Base-by-base conservation (phyloP, 2,113 vertebrate genomes). In the Antidorcas marsupialis region DNA sequence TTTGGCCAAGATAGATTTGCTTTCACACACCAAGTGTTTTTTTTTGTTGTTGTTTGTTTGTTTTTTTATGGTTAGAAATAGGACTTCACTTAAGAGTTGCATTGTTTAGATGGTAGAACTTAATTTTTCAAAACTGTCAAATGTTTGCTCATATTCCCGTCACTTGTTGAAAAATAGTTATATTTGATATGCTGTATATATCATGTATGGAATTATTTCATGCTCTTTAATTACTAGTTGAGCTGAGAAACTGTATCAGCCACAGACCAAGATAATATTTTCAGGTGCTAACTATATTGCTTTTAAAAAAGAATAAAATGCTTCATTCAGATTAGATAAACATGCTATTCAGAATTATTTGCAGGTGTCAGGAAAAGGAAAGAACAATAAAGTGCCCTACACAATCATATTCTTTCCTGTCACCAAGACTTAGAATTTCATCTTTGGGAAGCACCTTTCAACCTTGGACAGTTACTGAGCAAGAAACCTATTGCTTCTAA, bases 281-380 rank as follows among this genome's bases (percentile, higher is more conserved):
- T 90, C 81, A 94, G 74, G 60, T 82, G 86, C 47, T 90, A 92
- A 96, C 67, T 94, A 57, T 82, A 30, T 85, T 95, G 89, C 74
- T 90, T 92, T 91, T 21, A 59, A 53, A 86, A 89, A 81, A 55
- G 78, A 79, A 74, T 78, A 91, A 93, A 91, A 79, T 2, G 62
- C 25, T 93, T 96, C 39, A 74, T 82, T 97, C 30, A 93, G 93
- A 97, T 91, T 93, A 89, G 52, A 95, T 92, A 47, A 83, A 97
- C 98, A 91, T 81, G 25, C 19, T 76, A 36, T 84, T 93, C 23
- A 87, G 88, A 97, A 94, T 97, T 87, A 93, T 93, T 88, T 95
- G 60, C 92, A 94, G 84, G 52, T 96, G 52, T 92, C 95, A 92
- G 52, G 60, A 92, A 97, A 92, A 62, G 53, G 87, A 90, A 95